Evolutionary conservation across 1,140 invertebrate species (phyloP).

Genomic region (Schlechtendalia chinensis): DNA sequence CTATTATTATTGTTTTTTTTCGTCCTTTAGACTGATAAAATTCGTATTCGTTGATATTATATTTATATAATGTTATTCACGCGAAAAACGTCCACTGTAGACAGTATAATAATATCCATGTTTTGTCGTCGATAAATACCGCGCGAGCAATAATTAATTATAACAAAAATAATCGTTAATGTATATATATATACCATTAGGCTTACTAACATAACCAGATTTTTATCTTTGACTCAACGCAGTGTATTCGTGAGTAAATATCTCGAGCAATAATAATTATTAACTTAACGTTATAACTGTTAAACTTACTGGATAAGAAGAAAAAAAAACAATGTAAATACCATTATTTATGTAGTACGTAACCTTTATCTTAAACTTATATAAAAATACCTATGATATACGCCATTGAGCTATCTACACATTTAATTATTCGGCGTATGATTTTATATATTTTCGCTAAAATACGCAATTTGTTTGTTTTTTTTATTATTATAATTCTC

Average conservation of each 20-base stretch:
- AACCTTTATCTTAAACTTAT: slow-evolving; percentile 12
- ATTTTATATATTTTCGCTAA: slow-evolving; percentile 30
- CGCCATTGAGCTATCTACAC: too few relatives aligned
- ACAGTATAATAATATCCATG: background rate
- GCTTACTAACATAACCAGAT: slow-evolving; percentile 19
- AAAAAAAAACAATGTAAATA: slow-evolving; percentile 27
- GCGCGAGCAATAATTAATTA: background rate
- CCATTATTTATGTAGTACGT: background rate
- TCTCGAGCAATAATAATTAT: slow-evolving; percentile 42
- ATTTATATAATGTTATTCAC: background rate
- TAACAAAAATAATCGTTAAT: slow-evolving; percentile 33
- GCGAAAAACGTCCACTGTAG: too few relatives aligned
- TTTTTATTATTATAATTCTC: slow-evolving; percentile 1
- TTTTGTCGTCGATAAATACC: slow-evolving; percentile 7
- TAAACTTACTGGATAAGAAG: slow-evolving; percentile 1
- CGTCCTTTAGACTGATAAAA: slow-evolving; percentile 47
- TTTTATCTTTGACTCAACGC: background rate
- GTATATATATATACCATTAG: slow-evolving; percentile 34
- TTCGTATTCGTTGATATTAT: slow-evolving; percentile 38
- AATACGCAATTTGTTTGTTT: background rate
- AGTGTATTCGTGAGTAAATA: background rate
- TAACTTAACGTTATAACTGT: background rate
- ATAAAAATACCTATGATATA: slow-evolving; percentile 9
- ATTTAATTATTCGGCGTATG: slow-evolving; percentile 1
- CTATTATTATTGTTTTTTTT: slow-evolving; percentile 24